A percentile compares a stretch with the other conserved stretches of the same genome.
phyloP scores from a whole-genome alignment of 2,797 vertebrate species.

The Lepus townsendii region DNA sequence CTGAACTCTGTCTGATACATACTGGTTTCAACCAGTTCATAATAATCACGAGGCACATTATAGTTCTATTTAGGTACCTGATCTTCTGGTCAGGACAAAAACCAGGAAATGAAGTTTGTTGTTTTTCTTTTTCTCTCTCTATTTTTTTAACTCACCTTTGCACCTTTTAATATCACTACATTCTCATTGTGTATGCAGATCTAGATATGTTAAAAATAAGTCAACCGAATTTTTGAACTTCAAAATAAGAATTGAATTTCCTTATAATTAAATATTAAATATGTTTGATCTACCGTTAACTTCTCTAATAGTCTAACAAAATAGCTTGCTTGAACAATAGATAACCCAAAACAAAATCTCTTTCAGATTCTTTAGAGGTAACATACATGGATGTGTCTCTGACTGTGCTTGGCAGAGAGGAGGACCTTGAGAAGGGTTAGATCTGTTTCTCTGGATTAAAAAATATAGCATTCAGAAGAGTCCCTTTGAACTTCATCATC shows the following conservation, averaged over 20 bases:
- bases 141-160: not conserved
- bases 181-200: not conserved
- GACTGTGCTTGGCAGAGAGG: not conserved
- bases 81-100: slow-evolving; percentile 28
- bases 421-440: not conserved
- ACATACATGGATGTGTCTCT: not conserved
- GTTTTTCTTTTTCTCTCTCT: not conserved
- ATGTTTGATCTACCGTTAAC: slow-evolving; percentile 4
- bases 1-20: slow-evolving; percentile 35
- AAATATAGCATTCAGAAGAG: slow-evolving; percentile 22
- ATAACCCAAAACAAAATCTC: not conserved
- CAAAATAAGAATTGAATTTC: slow-evolving; percentile 23
- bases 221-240: not conserved
- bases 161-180: slow-evolving; percentile 31
- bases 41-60: slow-evolving; percentile 46
- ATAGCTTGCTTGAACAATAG: slow-evolving; percentile 30
- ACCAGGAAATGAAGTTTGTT: slow-evolving; percentile 60
- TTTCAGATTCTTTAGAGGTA: not conserved
- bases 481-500: not conserved
- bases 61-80: not conserved
- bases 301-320: slow-evolving; percentile 18
- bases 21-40: slow-evolving; percentile 48
- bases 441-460: not conserved
- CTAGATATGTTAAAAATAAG: not conserved
- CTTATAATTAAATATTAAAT: slow-evolving; percentile 21